Evolutionary conservation across 2,113 vertebrate species (phyloP), one percentile per base, ranked within the genome.

Genomic region (Sapajus apella): DNA sequence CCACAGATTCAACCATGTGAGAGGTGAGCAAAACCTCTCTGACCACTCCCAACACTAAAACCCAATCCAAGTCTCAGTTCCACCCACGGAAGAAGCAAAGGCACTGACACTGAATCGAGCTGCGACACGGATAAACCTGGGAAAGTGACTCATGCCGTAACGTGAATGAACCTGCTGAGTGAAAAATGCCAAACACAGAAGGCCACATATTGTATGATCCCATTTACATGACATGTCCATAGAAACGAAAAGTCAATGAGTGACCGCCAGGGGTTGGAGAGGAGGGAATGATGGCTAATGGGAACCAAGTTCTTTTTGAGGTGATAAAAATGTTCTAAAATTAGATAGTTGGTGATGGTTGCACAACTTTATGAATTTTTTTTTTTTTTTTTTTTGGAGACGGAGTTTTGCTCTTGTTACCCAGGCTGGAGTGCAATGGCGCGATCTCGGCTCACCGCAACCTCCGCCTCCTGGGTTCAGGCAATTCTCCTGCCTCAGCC

Each of bases 151-250:
- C 76, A 3, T 2, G 66, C 32, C 43, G 7, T 73, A 32, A 4
- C 16, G 3, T 1, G 20, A 21, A 25, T 32, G 52, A 82, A 86
- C 18, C 23, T 14, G n/a, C 82, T n/a, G 14, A 12, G 23, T 5
- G 25, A 93, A 43, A 92, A 73, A n/a, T 81, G 37, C 14, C 70
- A 66, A 16, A 76, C 7, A 10, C 30, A 35, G 50, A 91, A 11
- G 40, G 30, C 52, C 80, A 68, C 27, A 6, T 1, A 35, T 0
- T 14, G 0, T 17, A 13, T 2, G 2, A 82, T 5, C 16, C 50
- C 37, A 66, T 61, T 52, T n/a, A 52, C 6, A 4, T 25, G 61
- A 72, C 14, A 35, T 13, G 3, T 23, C 35, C 84, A 40, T 0
- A 37, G 52, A 27, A 21, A 32, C 25, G 83, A 25, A 66, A 80